Percentiles rank a stretch among this genome's conserved stretches.
These are phyloP conservation scores for Tyria jacobaeae DNA, from an alignment of 2,888 invertebrate genomes.

Conservation along the genomic window DNA sequence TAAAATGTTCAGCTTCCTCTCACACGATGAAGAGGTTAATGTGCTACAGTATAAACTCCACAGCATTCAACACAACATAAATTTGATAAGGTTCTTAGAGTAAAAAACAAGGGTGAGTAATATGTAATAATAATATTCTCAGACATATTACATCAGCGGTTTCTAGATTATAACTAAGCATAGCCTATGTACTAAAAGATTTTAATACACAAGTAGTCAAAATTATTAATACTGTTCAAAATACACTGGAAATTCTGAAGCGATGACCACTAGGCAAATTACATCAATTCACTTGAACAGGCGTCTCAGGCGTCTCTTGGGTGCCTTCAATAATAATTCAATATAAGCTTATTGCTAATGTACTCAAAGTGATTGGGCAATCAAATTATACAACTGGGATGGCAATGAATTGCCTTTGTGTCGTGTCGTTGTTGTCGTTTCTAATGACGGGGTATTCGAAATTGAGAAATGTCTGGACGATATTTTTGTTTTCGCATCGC, in stretches of 20 bases:
- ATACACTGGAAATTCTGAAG: background rate
- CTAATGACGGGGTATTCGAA: constrained; percentile 8
- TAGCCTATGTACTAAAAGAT: no score
- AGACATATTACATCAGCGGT: no score
- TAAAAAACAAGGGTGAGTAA: no score
- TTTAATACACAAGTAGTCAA: background rate
- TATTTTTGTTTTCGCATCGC: background rate
- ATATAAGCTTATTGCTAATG: constrained; percentile 14
- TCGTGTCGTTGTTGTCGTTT: background rate
- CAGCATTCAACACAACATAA: no score
- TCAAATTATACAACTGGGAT: constrained; percentile 36
- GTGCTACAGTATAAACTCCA: no score
- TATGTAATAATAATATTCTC: no score
- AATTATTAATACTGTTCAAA: background rate
- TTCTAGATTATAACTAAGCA: no score
- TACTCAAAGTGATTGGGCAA: constrained; percentile 29
- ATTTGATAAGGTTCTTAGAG: no score
- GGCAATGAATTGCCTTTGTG: background rate
- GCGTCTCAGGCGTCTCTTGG: constrained; percentile 11
- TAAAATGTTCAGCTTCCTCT: no score
- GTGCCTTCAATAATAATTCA: constrained; percentile 20
- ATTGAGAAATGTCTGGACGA: background rate
- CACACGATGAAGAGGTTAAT: no score
- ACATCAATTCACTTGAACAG: constrained; percentile 2
- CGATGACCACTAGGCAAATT: constrained; percentile 8